A percentile compares a stretch with the other conserved stretches of the same genome.
Conservation (phyloP, 2,888 invertebrate genomes). For the Fissipunctia ypsillon region DNA sequence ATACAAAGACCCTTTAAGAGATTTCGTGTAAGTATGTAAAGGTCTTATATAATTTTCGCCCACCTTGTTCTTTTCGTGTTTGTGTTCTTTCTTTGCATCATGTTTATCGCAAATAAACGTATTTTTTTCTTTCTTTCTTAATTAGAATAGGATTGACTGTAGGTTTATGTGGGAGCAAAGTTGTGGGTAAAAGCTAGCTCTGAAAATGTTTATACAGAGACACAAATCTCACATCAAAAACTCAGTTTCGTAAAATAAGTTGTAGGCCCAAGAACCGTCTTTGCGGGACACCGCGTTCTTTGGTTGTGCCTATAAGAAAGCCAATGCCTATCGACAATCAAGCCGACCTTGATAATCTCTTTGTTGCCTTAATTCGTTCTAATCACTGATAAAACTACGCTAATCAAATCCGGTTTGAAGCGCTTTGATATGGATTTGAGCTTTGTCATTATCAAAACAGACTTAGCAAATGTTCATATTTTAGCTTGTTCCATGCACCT, state of each 20-base stretch:
- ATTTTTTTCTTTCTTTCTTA: too few relatives aligned
- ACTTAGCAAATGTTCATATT: not conserved
- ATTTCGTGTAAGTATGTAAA: too few relatives aligned
- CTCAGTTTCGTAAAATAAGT: too few relatives aligned
- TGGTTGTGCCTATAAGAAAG: not conserved
- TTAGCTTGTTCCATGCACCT: too few relatives aligned
- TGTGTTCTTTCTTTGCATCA: too few relatives aligned
- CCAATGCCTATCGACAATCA: not conserved
- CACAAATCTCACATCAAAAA: too few relatives aligned
- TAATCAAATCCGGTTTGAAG: conserved; percentile 19
- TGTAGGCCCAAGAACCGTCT: not conserved
- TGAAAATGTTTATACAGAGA: not conserved
- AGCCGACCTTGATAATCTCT: not conserved
- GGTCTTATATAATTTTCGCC: too few relatives aligned
- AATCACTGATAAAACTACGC: conserved; percentile 17
- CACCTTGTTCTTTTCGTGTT: too few relatives aligned
- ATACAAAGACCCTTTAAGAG: too few relatives aligned
- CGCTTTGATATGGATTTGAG: not conserved
- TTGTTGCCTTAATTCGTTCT: conserved; percentile 8
- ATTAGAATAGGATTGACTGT: too few relatives aligned
- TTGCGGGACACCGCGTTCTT: not conserved
- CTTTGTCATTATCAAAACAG: conserved; percentile 4
- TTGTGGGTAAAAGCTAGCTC: not conserved
- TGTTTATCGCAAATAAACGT: too few relatives aligned
- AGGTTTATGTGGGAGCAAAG: too few relatives aligned